Base-by-base conservation (phyloP, 2,888 invertebrate species). In the Incurvaria masculella region DNA sequence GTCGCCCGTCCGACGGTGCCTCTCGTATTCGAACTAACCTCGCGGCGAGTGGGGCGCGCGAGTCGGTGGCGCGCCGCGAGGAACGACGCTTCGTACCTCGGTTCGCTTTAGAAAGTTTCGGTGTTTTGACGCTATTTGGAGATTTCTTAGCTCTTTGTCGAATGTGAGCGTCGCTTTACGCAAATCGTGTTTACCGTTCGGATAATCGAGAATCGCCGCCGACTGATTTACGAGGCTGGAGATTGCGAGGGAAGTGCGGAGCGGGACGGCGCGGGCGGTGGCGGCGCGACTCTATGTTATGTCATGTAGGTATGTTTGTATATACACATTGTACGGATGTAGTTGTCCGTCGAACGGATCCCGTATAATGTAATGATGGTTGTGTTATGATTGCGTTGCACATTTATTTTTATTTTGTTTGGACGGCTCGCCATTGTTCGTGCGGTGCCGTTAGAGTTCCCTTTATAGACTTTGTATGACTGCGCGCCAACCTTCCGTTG, bases 1-100 rank as follows among this genome's bases (percentile, higher is more conserved):
- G 69, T 67, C 64, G 69, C 66, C 68, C 53, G 53, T 26, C 52
- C 55, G 55, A 51, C 67, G 68, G 71, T 70, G 71, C 72, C 71
- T 69, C 69, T 68, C 68, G 69, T 69, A 63, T 65, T 65, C 69
- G 66, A 67, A 64, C 69, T 69, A 72, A 72, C 73, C 74, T 74
- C 75, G 72, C 53, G 47, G 46, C 26, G 42, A 48, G 48, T 19
- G 44, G 47, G 47, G 48, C 26, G 18, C 46, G 52, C 38, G 49
- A 46, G 27, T 64, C 66, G 71, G 71, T 45, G 55, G 74, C 73
- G 76, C 74, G 76, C 74, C 56, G 60, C 51, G 66, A 47, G 44
- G 42, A 44, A 44, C 27, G 41, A 39, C 45, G 50, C 14, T 33
- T 3, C 33, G 14, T 23, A 23, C 8, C 33, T 8, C 33, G 18